Conservation (phyloP, 2,113 vertebrate species). For the Hippocampus zosterae region DNA sequence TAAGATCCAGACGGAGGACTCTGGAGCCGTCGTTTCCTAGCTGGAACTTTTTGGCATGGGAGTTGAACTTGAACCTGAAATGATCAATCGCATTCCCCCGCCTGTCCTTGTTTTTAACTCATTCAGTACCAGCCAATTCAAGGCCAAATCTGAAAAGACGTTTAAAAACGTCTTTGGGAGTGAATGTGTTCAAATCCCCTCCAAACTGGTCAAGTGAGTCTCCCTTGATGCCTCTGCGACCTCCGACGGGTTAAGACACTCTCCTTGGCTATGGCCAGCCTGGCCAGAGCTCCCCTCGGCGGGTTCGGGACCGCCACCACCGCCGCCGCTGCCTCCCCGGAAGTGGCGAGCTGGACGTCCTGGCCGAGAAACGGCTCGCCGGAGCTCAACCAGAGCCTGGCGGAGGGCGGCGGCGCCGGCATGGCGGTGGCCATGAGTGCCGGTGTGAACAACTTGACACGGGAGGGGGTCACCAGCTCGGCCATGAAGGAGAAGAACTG, state of each 20-base stretch:
- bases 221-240: constrained; percentile 9
- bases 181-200: no score
- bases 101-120: background rate
- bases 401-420: constrained; percentile 56
- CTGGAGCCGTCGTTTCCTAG: background rate
- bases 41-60: background rate
- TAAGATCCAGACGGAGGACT: constrained; percentile 5
- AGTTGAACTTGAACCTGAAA: background rate
- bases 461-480: constrained; percentile 53
- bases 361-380: constrained; percentile 72
- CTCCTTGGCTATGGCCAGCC: constrained; percentile 68
- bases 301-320: constrained; percentile 76
- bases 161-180: no score
- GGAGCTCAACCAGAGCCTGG: constrained; percentile 68
- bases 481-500: constrained; percentile 84
- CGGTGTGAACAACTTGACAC: constrained; percentile 58
- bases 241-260: constrained; percentile 1
- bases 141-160: no score
- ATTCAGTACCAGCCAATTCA: no score
- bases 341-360: constrained; percentile 72
- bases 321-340: constrained; percentile 75
- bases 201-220: background rate
- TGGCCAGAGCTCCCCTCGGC: constrained; percentile 69
- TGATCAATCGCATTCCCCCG: background rate
- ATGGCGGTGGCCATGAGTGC: constrained; percentile 48